A percentile compares a stretch with the other conserved stretches of the same genome.
Evolutionary conservation across 2,797 vertebrate species (phyloP).

Genomic region (Glyptemys insculpta): DNA sequence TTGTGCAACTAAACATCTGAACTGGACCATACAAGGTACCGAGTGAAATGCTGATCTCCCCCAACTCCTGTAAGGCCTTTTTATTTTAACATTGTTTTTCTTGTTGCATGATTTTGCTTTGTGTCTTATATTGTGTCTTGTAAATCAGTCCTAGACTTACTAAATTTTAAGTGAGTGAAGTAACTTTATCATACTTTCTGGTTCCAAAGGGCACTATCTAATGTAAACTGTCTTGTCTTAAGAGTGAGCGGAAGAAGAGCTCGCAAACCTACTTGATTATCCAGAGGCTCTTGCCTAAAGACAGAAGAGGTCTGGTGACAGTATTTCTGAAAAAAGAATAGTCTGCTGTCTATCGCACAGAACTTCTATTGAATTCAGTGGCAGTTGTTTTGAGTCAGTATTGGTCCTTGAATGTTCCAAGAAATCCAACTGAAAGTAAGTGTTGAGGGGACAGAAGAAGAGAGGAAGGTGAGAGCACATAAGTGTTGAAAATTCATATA

Average conservation of each 20-base stretch:
- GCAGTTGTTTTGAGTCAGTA: not conserved
- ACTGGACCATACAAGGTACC: not conserved
- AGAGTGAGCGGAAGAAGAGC: not conserved
- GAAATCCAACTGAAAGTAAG: not conserved
- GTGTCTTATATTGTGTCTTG: not conserved
- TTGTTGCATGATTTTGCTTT: not conserved
- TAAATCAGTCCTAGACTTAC: not conserved
- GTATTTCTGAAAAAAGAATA: not conserved
- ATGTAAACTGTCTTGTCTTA: not conserved
- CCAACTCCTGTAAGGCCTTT: not conserved
- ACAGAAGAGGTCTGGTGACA: not conserved
- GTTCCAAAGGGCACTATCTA: not conserved
- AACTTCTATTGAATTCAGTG: not conserved
- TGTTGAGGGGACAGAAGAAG: not conserved
- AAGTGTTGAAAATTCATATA: not conserved
- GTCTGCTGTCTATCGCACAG: not conserved
- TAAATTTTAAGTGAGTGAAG: not conserved
- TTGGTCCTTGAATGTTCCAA: not conserved
- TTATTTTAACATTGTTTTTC: accelerated
- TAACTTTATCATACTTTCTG: not conserved
- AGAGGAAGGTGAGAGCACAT: not conserved
- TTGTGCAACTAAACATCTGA: not conserved
- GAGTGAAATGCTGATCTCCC: not conserved
- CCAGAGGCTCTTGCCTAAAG: not conserved
- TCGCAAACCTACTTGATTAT: not conserved